phyloP scores from a whole-genome alignment of 2,888 invertebrate genomes.

The Arrhopalites spinosus region DNA sequence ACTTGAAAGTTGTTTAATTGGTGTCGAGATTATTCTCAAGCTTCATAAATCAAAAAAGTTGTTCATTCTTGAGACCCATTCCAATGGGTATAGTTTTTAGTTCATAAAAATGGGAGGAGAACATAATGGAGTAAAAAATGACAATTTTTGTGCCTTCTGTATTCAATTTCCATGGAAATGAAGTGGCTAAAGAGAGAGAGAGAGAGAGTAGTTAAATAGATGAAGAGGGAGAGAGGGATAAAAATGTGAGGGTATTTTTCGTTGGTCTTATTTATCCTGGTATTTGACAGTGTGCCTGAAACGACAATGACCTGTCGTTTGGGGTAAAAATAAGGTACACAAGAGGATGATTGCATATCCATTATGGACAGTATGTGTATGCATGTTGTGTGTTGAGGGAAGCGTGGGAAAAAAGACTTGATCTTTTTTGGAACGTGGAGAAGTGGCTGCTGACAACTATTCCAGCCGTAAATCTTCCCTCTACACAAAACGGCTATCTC shows the following conservation, averaged over 20 bases:
- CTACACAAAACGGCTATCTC: slow-evolving; percentile 23
- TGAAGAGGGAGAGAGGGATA: neutral
- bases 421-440: slow-evolving; percentile 40
- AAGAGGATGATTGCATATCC: slow-evolving; percentile 35
- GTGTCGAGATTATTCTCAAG: no score
- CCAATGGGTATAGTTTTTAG: no score
- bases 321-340: slow-evolving; percentile 29
- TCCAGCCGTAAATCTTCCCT: slow-evolving; percentile 47
- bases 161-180: neutral
- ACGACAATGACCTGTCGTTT: slow-evolving; percentile 41
- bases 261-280: neutral
- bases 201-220: neutral
- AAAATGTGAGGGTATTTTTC: neutral
- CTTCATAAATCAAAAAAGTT: no score
- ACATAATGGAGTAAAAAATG: no score
- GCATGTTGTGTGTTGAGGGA: slow-evolving; percentile 6
- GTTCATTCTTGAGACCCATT: no score
- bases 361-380: slow-evolving; percentile 30
- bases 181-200: neutral
- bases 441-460: slow-evolving; percentile 49
- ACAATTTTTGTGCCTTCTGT: no score
- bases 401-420: slow-evolving; percentile 37
- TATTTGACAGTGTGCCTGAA: slow-evolving; percentile 29
- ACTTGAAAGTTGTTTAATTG: no score
- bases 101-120: no score